Conservation (phyloP, 92 coral and sea anemone genomes). For the Galaxea fascicularis region DNA sequence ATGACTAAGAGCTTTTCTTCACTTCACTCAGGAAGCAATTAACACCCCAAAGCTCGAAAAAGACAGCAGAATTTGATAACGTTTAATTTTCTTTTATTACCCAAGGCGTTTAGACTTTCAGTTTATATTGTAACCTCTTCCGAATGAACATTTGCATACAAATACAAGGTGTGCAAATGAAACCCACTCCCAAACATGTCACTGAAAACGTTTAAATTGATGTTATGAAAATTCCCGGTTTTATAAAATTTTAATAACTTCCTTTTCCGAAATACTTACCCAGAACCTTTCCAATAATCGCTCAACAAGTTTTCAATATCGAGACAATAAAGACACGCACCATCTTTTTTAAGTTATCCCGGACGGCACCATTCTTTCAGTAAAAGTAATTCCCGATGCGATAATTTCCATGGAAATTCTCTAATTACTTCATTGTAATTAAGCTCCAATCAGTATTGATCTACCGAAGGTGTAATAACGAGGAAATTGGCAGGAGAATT, state of each 20-base stretch:
- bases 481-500: not conserved
- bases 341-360: not conserved
- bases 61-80: constrained; percentile 30
- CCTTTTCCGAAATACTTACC: constrained; percentile 11
- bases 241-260: constrained; percentile 2
- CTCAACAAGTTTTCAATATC: constrained; percentile 2
- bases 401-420: constrained; percentile 32
- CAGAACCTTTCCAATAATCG: not conserved
- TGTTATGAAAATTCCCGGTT: too few species aligned
- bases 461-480: constrained; percentile 25
- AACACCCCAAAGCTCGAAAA: not conserved
- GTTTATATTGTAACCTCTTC: constrained; percentile 25
- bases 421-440: constrained; percentile 19
- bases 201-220: not conserved
- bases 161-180: constrained; percentile 23
- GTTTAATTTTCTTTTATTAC: constrained; percentile 15
- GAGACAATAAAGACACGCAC: not conserved
- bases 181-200: constrained; percentile 1
- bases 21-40: constrained; percentile 26
- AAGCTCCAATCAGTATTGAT: constrained; percentile 29
- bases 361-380: too few species aligned
- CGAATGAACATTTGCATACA: constrained; percentile 29
- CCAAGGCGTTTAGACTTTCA: not conserved
- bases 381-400: not conserved
- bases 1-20: not conserved